Evolutionary conservation across 2,113 vertebrate species (phyloP), one percentile per base, ranked within the genome.

Genomic region (Tragelaphus buxtoni): DNA sequence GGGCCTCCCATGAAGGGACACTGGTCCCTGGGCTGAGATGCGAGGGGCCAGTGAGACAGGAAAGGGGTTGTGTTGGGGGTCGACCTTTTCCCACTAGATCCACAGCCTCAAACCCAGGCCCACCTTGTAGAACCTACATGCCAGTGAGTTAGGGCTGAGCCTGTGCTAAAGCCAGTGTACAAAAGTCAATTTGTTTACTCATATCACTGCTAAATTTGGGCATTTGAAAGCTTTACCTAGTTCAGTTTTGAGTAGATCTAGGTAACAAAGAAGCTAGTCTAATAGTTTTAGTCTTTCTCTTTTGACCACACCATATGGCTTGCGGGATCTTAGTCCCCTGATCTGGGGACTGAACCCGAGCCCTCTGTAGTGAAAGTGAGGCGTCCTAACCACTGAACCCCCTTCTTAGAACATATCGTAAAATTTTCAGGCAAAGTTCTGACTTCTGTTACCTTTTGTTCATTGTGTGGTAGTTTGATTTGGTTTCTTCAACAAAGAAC

Each of bases 51-150:
- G 61, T 0, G 9, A 9, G 6, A 12, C 0, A 1, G 60, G 10
- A 6, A 32, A 39, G 9, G 47, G 35, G 0, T 2, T 2, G 17
- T 24, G 0, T 32, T 4, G 5, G 22, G 14, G 7, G 5, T 5
- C 2, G 28, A 2, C 56, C 16, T 26, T 63, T 93, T 84, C 28
- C 42, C 56, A 77, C 3, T 26, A 11, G 24, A 1, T 20, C 8
- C n/a, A 1, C 4, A 30, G 32, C 18, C 39, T 17, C 9, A 2
- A 26, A 20, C 13, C 20, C 47, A 14, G 24, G 10, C 24, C 26
- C 9, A 2, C n/a, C 5, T 11, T 20, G 12, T 18, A 10, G 30
- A 72, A 24, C 39, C 20, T 12, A 0, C 26, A 1, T 0, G 9
- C 22, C 20, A 1, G 8, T 0, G 1, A 7, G 1, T 32, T 22